Evolutionary conservation across 2,797 vertebrate genomes (phyloP), one percentile per base, ranked within the genome.

Genomic region (Melanotaenia pygmaea): DNA sequence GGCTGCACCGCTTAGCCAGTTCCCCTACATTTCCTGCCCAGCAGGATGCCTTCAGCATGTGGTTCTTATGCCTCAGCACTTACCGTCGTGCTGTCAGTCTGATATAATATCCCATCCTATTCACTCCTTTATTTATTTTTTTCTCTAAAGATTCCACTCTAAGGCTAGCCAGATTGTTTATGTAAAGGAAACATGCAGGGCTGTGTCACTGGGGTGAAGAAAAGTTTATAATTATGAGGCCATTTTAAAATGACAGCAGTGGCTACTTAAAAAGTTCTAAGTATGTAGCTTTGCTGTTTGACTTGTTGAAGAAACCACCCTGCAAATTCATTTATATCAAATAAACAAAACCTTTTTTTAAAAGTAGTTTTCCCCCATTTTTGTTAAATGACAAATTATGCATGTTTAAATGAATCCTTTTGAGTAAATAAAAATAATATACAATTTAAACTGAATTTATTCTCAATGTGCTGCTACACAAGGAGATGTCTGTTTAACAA

Each of bases 21-120:
- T 98, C 95, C 94, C 92, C 95, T 95, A 95, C 96, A 96, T 97
- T 98, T 97, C 96, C 96, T 95, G 95, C 96, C 85, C 97, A 96
- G 96, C 95, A 88, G 96, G 97, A 91, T 75, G 90, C 84, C 94
- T 94, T 92, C 94, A 90, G 95, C 95, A 93, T 93, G 95, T 92
- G 93, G 93, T 91, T 95, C 85, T 67, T 72, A 77, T 83, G 89
- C 76, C 86, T 91, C 80, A 74, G 82, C 87, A 82, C 89, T 89
- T 84, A 88, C 85, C 85, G 85, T 75, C 86, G 84, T 61, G 82
- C 89, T 85, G 86, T 87, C 91, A 90, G 84, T 82, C 83, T 87
- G 78, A 93, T 89, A 91, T 93, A 94, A 95, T 92, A 93, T 92
- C 83, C 78, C 89, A 91, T 86, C 70, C 83, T 92, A 80, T 79